These are phyloP conservation scores for Acanthornis magna DNA, from an alignment of 2,797 vertebrate species.

Conservation along the genomic window DNA sequence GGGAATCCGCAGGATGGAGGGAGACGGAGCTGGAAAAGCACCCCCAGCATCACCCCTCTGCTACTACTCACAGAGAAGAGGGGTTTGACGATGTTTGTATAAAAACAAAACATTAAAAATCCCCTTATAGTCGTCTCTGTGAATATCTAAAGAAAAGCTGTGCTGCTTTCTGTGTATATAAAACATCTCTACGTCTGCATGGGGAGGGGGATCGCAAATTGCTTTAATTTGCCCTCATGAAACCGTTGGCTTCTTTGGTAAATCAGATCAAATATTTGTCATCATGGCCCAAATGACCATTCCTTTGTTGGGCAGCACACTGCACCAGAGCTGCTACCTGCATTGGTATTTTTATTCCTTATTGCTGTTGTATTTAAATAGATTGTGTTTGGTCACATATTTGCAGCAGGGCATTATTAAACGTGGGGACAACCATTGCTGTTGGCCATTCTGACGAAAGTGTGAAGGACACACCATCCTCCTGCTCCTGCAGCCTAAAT, in stretches of 20 bases:
- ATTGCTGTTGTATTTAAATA: not conserved
- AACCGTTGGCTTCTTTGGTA: not conserved
- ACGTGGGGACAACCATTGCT: not conserved
- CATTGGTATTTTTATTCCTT: not conserved
- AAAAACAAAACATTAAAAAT: not conserved
- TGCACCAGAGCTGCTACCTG: not conserved
- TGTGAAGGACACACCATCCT: conserved; percentile 5
- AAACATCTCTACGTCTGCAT: fast-evolving
- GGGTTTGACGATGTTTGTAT: not conserved
- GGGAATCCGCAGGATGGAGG: not conserved
- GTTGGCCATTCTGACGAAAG: not conserved
- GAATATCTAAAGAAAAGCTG: not conserved
- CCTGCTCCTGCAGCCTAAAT: not conserved
- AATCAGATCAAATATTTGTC: not conserved
- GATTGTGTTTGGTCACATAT: not conserved
- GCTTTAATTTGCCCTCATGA: not conserved
- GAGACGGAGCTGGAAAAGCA: conserved; percentile 10
- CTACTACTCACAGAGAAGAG: not conserved
- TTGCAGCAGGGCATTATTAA: not conserved
- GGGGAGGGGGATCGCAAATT: not conserved
- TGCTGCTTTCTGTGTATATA: fast-evolving
- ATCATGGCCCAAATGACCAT: not conserved
- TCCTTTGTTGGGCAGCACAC: not conserved
- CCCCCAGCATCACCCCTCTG: not conserved
- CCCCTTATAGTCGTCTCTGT: fast-evolving